phyloP scores from a whole-genome alignment of 35 echinoderm and acorn worm genomes.

The Apostichopus japonicus region DNA sequence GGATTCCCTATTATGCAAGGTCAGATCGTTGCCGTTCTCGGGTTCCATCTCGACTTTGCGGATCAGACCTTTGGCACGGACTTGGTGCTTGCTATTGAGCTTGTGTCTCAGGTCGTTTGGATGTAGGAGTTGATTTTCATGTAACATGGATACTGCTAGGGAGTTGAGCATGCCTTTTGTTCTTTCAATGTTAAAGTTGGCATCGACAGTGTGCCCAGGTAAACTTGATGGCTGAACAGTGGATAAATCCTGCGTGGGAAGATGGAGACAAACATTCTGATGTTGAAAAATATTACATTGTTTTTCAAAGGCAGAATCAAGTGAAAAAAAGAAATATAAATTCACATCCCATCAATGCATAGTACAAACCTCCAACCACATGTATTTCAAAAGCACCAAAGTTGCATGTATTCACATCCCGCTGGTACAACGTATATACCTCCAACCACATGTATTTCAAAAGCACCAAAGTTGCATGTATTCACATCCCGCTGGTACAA shows the following conservation, averaged over 20 bases:
- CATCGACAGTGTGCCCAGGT: constrained; percentile 42
- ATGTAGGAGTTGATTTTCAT: background rate
- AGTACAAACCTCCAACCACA: too few relatives aligned
- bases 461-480: too few relatives aligned
- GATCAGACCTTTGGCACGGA: background rate
- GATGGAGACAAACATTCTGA: background rate
- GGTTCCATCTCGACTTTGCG: background rate
- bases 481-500: too few relatives aligned
- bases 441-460: too few relatives aligned
- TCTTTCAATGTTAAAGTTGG: constrained; percentile 52
- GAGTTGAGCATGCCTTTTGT: background rate
- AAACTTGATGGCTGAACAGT: constrained; percentile 44
- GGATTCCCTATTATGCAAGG: background rate
- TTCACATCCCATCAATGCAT: too few relatives aligned
- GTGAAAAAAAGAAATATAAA: too few relatives aligned
- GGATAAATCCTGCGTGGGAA: background rate
- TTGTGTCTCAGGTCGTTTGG: constrained; percentile 34
- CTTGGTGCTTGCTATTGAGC: constrained; percentile 21
- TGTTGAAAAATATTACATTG: background rate
- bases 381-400: too few relatives aligned
- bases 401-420: too few relatives aligned
- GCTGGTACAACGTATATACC: too few relatives aligned
- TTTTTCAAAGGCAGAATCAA: too few relatives aligned
- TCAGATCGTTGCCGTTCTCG: background rate
- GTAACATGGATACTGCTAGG: background rate